Evolutionary conservation across 2,113 vertebrate species (phyloP), one percentile per base, ranked within the genome.

Genomic region (Gracilinanus agilis): DNA sequence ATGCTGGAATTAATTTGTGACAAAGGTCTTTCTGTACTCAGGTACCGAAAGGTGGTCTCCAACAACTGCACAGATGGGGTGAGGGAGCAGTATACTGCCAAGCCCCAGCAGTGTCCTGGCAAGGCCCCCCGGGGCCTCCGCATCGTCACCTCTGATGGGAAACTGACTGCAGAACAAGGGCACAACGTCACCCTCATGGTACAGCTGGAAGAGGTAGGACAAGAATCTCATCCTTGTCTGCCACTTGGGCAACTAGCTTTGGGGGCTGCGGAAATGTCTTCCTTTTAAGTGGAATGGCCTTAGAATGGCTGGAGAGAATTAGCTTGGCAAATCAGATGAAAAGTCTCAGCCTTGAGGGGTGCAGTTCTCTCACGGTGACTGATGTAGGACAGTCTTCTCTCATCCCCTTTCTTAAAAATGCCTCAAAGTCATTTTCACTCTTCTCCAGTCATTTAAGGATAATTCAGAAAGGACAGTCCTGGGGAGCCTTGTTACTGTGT

Each of bases 61-160:
- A 99, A 99, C 95, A 99, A 99, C 98, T 99, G 99, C 97, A 99
- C 99, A 0, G 99, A 99, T 0, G 99, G 99, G 0, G 99, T 99
- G 56, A 98, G 99, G n/a, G 98, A 99, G 0, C 97, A 98, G 91
- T 99, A 99, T 96, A 99, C 99, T 1, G 99, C 99, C 96, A 99
- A 99, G 44, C 99, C 98, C 0, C 99, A 99, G 97, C 99, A 99
- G n/a, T 99, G 99, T 95, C 99, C 99, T 0, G 98, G 98, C 88
- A 99, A 99, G 96, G 98, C 99, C 2, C 99, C 99, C 0, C 99
- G 97, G 55, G 99, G 99, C 3, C 99, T 99, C 7, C 99, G 99
- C 92, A 98, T 99, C 54, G 88, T 99, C 97, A 99, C 99, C 0
- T 98, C 99, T 0, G 99, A 99, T 92, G 99, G 99, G 16, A 99